phyloP scores from a whole-genome alignment of 2,797 vertebrate genomes.

The Parambassis ranga region DNA sequence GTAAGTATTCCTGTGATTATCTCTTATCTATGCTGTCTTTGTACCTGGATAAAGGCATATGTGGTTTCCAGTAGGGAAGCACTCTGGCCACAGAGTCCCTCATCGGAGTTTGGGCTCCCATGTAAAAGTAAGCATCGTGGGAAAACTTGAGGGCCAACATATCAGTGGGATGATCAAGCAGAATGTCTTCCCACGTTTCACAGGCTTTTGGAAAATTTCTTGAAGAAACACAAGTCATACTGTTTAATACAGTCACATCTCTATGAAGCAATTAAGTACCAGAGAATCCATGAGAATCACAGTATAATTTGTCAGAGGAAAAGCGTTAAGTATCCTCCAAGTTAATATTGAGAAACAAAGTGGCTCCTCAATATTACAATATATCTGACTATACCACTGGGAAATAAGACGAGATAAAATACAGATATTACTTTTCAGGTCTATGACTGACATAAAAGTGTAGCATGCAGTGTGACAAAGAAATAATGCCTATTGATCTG shows the following conservation, averaged over 20 bases:
- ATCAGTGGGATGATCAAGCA: conserved; percentile 89
- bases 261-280: not conserved
- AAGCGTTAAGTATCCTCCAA: not conserved
- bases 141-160: conserved; percentile 91
- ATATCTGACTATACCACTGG: not conserved
- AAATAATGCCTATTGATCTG: not conserved
- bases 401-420: conserved; percentile 28
- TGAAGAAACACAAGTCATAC: conserved; percentile 1
- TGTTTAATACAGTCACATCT: not conserved
- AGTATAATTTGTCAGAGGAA: not conserved
- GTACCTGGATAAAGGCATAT: conserved; percentile 87
- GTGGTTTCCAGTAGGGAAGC: conserved; percentile 89
- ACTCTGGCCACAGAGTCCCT: conserved; percentile 89
- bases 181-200: conserved; percentile 88
- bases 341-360: conserved; percentile 12
- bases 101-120: conserved; percentile 84
- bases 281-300: not conserved
- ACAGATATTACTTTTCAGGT: not conserved
- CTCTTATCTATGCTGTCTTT: not conserved
- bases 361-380: not conserved
- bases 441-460: not conserved
- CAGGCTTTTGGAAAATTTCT: conserved; percentile 86
- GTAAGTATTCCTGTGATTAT: too few relatives aligned
- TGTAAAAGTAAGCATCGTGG: conserved; percentile 90
- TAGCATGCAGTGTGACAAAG: not conserved